phyloP scores from a whole-genome alignment of 2,888 invertebrate species.

The Tryphoninae sp. region DNA sequence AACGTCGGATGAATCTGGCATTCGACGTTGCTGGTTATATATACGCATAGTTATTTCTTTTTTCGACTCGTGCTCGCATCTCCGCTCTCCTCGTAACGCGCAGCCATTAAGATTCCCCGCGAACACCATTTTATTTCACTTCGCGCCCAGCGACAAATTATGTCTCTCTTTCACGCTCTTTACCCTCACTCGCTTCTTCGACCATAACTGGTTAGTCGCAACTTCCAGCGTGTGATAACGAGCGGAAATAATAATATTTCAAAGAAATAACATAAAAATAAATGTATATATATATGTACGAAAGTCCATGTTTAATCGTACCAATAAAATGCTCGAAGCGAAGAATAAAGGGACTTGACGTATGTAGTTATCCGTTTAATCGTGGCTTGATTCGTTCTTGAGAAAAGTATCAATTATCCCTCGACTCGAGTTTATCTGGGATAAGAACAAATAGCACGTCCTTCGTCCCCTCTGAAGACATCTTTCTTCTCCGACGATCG shows the following conservation, averaged over 20 bases:
- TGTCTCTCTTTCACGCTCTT: conserved; percentile 47
- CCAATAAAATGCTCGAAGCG: conserved; percentile 35
- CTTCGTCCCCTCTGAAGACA: neutral
- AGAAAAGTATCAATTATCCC: conserved; percentile 46
- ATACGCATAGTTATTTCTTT: neutral
- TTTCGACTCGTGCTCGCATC: conserved; percentile 11
- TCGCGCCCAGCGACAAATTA: conserved; percentile 59
- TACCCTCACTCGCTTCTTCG: neutral
- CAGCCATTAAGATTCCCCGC: conserved; percentile 44
- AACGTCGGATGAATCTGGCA: neutral
- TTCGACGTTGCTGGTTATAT: neutral
- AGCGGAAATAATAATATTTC: conserved; percentile 13
- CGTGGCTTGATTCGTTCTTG: conserved; percentile 36
- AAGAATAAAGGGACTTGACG: neutral
- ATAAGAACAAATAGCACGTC: conserved; percentile 31
- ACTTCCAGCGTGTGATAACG: conserved; percentile 18
- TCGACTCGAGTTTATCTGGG: conserved; percentile 34
- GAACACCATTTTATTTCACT: conserved; percentile 36
- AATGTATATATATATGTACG: conserved; percentile 13
- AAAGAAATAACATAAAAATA: conserved; percentile 1
- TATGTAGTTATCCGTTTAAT: conserved; percentile 35
- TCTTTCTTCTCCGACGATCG: neutral
- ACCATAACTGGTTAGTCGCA: conserved; percentile 34
- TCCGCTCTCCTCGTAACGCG: conserved; percentile 15
- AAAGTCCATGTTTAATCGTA: conserved; percentile 34